These are phyloP conservation scores for Stegodyphus mimosarum DNA, from an alignment of 1,140 invertebrate species.

Conservation along the genomic window DNA sequence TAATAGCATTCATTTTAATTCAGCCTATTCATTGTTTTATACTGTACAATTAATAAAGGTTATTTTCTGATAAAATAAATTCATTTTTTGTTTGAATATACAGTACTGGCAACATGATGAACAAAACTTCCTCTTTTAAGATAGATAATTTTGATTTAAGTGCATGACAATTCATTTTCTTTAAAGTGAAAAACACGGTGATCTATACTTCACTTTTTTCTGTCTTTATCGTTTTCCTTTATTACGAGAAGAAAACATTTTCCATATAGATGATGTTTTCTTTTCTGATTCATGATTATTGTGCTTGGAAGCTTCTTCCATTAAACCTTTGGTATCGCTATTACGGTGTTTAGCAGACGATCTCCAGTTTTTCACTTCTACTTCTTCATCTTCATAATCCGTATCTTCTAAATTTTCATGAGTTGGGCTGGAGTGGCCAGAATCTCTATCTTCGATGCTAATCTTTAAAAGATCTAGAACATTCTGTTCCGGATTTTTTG, in stretches of 20 bases:
- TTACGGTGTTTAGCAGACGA: constrained; percentile 22
- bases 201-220: no score
- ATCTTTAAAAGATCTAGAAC: constrained; percentile 78
- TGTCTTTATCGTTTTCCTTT: constrained; percentile 40
- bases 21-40: no score
- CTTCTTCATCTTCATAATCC: constrained; percentile 30
- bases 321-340: constrained; percentile 38
- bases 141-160: no score
- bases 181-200: no score
- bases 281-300: constrained; percentile 12
- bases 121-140: no score
- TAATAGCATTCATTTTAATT: no score
- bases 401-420: constrained; percentile 28
- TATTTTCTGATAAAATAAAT: no score
- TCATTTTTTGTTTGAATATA: no score
- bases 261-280: constrained; percentile 47
- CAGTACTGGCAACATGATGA: no score
- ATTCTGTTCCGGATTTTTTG: constrained; percentile 73
- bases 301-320: constrained; percentile 6
- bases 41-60: no score
- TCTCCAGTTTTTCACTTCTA: not conserved
- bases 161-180: no score
- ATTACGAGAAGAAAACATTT: constrained; percentile 45
- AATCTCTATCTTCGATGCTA: constrained; percentile 56
- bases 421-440: constrained; percentile 57